These are phyloP conservation scores for Perca flavescens DNA, from an alignment of 2,113 vertebrate genomes.

Conservation along the genomic window DNA sequence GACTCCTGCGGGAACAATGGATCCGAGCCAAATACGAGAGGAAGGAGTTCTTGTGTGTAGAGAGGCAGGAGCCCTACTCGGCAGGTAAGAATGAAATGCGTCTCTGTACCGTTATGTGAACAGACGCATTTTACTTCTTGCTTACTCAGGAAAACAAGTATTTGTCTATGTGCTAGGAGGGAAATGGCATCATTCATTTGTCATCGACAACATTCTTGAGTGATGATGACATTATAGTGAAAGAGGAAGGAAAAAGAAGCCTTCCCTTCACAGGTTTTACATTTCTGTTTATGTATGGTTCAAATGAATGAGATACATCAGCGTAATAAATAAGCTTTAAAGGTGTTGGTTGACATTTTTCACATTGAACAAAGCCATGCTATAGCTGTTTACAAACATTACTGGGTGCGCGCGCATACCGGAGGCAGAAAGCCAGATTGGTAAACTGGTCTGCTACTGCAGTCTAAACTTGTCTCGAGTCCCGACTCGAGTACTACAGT, in stretches of 20 bases:
- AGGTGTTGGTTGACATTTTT: background rate
- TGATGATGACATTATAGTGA: background rate
- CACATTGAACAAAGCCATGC: background rate
- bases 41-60: slow-evolving; percentile 89
- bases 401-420: no score
- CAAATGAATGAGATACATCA: background rate
- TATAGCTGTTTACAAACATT: background rate
- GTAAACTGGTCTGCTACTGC: no score
- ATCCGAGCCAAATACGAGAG: slow-evolving; percentile 94
- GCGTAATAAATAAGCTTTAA: background rate
- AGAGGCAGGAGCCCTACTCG: slow-evolving; percentile 93
- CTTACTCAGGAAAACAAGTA: background rate
- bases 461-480: no score
- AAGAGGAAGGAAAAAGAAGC: background rate
- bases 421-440: no score
- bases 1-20: slow-evolving; percentile 94
- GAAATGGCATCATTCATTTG: slow-evolving; percentile 18
- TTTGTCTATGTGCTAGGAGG: slow-evolving; percentile 3
- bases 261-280: background rate
- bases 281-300: background rate
- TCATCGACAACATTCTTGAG: slow-evolving; percentile 17
- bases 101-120: background rate
- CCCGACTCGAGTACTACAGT: no score
- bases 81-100: slow-evolving; percentile 84
- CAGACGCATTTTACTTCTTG: background rate